Percentiles rank a stretch among this genome's conserved stretches.
phyloP scores from a whole-genome alignment of 1,140 invertebrate genomes.

The Pomacea maculata region DNA sequence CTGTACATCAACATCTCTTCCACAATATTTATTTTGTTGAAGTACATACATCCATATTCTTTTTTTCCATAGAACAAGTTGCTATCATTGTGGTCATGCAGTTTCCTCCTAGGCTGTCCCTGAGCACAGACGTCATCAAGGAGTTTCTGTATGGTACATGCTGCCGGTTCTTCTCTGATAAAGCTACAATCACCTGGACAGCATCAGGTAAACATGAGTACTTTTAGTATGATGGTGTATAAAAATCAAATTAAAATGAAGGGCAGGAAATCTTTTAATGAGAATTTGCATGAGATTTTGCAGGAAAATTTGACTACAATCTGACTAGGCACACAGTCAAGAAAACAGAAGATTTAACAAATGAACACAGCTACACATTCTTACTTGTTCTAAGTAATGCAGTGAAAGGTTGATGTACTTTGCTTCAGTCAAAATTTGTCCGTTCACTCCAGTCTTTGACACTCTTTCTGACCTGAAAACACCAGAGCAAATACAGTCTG shows the following conservation, averaged over 20 bases:
- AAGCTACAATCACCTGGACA: conserved; percentile 70
- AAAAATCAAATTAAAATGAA: not conserved
- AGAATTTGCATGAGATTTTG: too few relatives aligned
- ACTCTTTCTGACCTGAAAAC: conserved; percentile 64
- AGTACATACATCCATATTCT: conserved; percentile 67
- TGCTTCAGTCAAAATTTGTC: conserved; percentile 71
- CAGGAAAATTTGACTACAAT: too few relatives aligned
- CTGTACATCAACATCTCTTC: too few relatives aligned
- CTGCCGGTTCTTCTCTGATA: conserved; percentile 70
- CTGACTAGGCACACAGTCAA: too few relatives aligned
- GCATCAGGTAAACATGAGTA: not conserved
- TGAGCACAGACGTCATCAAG: conserved; percentile 72
- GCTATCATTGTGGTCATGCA: conserved; percentile 76
- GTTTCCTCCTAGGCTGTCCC: conserved; percentile 75
- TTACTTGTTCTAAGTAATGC: conserved; percentile 76
- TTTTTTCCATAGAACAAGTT: conserved; percentile 70
- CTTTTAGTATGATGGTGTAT: not conserved
- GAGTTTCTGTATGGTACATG: conserved; percentile 77
- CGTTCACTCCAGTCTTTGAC: conserved; percentile 66
- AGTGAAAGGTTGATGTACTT: conserved; percentile 76
- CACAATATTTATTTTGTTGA: not conserved
- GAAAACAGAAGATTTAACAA: too few relatives aligned
- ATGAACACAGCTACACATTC: not conserved
- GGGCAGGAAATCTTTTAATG: not conserved
- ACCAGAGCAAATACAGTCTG: conserved; percentile 6